Evolutionary conservation across 1,140 invertebrate genomes (phyloP), one percentile per base, ranked within the genome.

Genomic region (Parapsyche elsis): DNA sequence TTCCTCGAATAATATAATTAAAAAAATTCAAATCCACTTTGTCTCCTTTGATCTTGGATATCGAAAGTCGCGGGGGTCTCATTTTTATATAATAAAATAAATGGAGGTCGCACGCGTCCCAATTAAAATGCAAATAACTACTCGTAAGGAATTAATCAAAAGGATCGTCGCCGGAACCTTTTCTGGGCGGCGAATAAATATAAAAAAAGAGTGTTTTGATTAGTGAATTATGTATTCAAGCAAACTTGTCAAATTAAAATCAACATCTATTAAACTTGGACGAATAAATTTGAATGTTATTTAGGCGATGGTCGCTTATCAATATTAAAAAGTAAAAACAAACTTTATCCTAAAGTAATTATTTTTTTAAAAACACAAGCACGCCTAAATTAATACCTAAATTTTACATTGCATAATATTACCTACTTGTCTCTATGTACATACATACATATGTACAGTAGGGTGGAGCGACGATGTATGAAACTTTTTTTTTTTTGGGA

Each of bases 41-140:
- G 64, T 67, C 24, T n/a, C 49, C 73, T 75, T 75, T 75, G 73
- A 75, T 75, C 73, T 57, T 30, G 14, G 12, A 57, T 26, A 67
- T 67, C 24, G 64, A 67, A 30, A 67, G 64, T 23, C 24, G 49
- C 12, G 64, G 64, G n/a, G 21, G 21, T 24, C 21, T 67, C 64
- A 67, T 67, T 67, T 67, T 67, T 61, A 7, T 38, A 61, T 53
- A 64, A 77, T 30, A 67, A 57, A 77, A 77, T 77, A 77, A 77
- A 59, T 44, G 26, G 57, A 49, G 59, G 75, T 26, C 49, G 24
- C 2, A 19, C 24, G 9, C 16, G 16, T 23, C 30, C 49, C 77
- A 78, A 78, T 78, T 78, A 78, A 78, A 78, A 78, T 78, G 77
- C 77, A 71, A 78, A 78, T 78, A 78, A 78, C 77, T 78, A 71